Evolutionary conservation across 1,140 invertebrate species (phyloP), one percentile per base, ranked within the genome.

Genomic region (Zaprionus gabonicus): DNA sequence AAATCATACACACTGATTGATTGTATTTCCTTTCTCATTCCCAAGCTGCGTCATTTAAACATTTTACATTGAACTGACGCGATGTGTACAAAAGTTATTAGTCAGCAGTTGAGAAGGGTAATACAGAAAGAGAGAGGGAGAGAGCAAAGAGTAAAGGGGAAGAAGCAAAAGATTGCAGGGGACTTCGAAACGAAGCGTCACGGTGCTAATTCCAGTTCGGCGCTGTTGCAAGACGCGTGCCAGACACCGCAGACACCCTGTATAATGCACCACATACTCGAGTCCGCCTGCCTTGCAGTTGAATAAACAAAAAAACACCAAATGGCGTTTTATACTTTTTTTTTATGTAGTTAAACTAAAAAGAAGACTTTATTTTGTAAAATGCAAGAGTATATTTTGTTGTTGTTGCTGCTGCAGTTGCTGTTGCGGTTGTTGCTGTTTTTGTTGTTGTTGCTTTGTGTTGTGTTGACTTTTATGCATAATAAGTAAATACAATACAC

Each of bases 311-410:
- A 38, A 72, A 71, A 34, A 34, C 74, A 62, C 67, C 67, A 76
- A 84, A 79, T 79, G 25, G 41, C 12, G n/a, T 27, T 34, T 53
- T 10, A 49, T 66, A 36, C 53, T 15, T 51, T 34, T 31, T 31
- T 78, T 80, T 78, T 72, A 81, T 88, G 72, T 91, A 91, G 86
- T 91, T 91, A 81, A 91, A 91, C 88, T 91, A 91, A 91, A 87
- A 86, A 87, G 86, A 91, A 91, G 88, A 91, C 88, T 91, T 91
- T 91, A 91, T 91, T 91, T 90, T 88, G 80, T 88, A 88, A 88
- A 90, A 91, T 91, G 86, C 86, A 90, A 91, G 85, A 90, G 85
- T 90, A 90, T 90, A 85, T 90, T 88, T 82, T 86, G 68, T 81
- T 81, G 65, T 78, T 71, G 55, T 53, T 74, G 64, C 31, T 34